phyloP scores from a whole-genome alignment of 1,140 invertebrate genomes.

The Zophobas morio region DNA sequence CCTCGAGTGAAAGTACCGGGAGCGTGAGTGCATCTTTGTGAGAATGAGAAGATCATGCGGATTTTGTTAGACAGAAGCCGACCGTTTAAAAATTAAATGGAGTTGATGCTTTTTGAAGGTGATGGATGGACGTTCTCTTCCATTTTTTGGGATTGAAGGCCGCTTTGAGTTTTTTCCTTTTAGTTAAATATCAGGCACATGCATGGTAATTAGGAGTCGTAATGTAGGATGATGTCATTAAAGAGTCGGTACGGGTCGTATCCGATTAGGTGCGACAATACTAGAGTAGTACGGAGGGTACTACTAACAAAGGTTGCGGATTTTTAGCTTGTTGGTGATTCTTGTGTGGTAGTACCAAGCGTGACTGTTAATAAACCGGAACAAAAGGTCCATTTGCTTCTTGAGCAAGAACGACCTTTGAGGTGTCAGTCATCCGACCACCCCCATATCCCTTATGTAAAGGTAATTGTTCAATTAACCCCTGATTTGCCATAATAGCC shows the following conservation, averaged over 20 bases:
- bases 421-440: background rate
- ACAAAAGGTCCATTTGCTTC: too few species aligned
- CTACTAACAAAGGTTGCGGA: too few species aligned
- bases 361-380: too few species aligned
- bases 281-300: too few species aligned
- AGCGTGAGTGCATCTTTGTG: background rate
- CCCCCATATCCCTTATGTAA: background rate
- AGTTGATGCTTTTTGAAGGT: background rate
- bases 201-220: background rate
- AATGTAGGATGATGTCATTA: background rate
- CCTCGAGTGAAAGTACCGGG: background rate
- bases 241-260: background rate
- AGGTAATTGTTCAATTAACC: background rate
- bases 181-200: conserved; percentile 1
- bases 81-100: background rate
- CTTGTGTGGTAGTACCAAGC: too few species aligned
- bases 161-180: background rate
- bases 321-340: too few species aligned
- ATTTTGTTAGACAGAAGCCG: background rate
- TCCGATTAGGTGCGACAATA: background rate
- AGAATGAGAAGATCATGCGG: background rate
- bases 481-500: background rate
- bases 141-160: background rate
- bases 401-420: background rate
- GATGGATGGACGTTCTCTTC: background rate